phyloP scores from a whole-genome alignment of 1,140 invertebrate species.

The Lordiphosa stackelbergi region DNA sequence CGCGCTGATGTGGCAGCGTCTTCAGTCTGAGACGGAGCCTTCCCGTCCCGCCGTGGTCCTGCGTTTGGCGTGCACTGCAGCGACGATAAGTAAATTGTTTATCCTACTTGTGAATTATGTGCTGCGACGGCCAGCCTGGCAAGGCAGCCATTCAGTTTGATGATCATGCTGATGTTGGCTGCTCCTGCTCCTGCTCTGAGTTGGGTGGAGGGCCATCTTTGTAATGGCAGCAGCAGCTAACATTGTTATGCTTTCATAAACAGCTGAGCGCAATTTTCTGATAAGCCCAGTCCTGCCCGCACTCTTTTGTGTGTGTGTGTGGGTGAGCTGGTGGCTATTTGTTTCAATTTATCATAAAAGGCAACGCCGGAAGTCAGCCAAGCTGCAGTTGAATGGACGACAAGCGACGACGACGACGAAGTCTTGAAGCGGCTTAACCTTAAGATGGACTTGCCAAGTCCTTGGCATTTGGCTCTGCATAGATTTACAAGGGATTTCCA shows the following conservation, averaged over 20 bases:
- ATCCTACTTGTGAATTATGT: conserved; percentile 74
- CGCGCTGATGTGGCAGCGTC: conserved; percentile 62
- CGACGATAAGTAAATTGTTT: conserved; percentile 74
- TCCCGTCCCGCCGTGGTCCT: neutral
- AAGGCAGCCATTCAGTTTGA: conserved; percentile 59
- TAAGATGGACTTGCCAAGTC: conserved; percentile 46
- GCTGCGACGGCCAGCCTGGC: conserved; percentile 43
- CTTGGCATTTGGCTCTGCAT: conserved; percentile 41
- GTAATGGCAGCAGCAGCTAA: conserved; percentile 25
- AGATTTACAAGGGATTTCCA: conserved; percentile 56
- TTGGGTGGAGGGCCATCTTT: no score
- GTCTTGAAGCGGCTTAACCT: conserved; percentile 59
- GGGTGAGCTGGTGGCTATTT: conserved; percentile 59
- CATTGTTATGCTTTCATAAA: conserved; percentile 75
- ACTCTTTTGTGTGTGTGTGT: conserved; percentile 10
- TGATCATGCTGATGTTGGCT: conserved; percentile 70
- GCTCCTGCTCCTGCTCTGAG: conserved; percentile 15
- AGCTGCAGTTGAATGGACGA: conserved; percentile 72
- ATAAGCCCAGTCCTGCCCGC: conserved; percentile 57
- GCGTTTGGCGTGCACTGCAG: conserved; percentile 44
- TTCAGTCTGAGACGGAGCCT: conserved; percentile 22
- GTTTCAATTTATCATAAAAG: conserved; percentile 75
- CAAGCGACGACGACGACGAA: conserved; percentile 25
- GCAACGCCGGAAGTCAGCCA: conserved; percentile 71
- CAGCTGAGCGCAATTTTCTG: conserved; percentile 75